A percentile compares a stretch with the other conserved stretches of the same genome.
Conservation (phyloP, 2,113 vertebrate species). For the Trachemys scripta region DNA sequence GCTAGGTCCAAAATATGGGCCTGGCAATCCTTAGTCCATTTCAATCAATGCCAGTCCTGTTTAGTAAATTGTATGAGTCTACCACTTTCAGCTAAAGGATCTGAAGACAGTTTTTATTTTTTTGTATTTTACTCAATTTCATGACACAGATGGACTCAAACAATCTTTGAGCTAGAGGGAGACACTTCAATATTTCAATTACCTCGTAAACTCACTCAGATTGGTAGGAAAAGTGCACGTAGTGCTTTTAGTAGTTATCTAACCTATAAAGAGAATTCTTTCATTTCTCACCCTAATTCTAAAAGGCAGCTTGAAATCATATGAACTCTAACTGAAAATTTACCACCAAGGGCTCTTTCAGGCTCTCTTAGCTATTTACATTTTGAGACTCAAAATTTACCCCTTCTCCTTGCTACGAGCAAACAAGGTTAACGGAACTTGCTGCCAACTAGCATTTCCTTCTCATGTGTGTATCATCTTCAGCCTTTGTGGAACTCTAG, state of each 20-base stretch:
- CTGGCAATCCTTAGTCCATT: not conserved
- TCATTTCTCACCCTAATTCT: not conserved
- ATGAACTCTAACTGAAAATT: not conserved
- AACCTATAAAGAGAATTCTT: not conserved
- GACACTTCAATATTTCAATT: not conserved
- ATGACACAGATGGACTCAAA: not conserved
- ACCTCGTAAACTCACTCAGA: not conserved
- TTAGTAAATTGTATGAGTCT: not conserved
- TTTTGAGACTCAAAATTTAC: not conserved
- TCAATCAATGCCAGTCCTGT: not conserved
- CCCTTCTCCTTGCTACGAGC: not conserved
- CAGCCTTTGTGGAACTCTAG: constrained; percentile 6
- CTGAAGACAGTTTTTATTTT: not conserved
- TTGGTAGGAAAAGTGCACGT: not conserved
- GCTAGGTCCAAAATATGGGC: not conserved
- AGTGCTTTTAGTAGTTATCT: not conserved
- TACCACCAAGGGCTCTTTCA: not conserved
- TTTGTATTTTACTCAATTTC: not conserved
- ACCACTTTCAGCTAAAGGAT: not conserved
- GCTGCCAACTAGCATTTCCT: not conserved
- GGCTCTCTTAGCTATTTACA: not conserved
- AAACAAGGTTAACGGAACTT: not conserved
- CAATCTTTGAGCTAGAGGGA: not conserved
- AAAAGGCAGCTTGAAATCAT: not conserved
- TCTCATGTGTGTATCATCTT: not conserved